Evolutionary conservation across 2,888 invertebrate species (phyloP).

Genomic region (Andrena praecox): DNA sequence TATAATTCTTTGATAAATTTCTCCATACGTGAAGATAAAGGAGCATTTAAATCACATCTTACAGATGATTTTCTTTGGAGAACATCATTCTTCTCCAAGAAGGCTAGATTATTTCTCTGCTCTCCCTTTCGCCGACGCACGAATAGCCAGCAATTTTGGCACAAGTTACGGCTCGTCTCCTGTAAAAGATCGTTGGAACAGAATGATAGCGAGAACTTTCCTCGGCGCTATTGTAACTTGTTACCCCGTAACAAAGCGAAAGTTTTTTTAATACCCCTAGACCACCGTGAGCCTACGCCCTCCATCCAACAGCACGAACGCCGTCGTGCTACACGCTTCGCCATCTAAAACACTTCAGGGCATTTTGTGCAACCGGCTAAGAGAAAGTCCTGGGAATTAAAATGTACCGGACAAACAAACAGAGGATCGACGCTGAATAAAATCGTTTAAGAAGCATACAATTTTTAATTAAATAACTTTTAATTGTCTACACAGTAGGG

Average conservation of each 20-base stretch:
- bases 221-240: constrained; percentile 48
- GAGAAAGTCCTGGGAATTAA: constrained; percentile 3
- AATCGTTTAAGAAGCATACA: no score
- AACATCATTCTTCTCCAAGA: no score
- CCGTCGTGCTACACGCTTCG: not conserved
- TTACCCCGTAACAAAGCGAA: constrained; percentile 49
- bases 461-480: constrained; percentile 4
- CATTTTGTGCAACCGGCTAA: constrained; percentile 5
- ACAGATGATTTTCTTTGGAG: no score
- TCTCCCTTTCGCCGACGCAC: constrained; percentile 25
- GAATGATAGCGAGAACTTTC: constrained; percentile 46
- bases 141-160: constrained; percentile 32
- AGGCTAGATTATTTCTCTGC: no score
- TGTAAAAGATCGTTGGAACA: constrained; percentile 40
- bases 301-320: not conserved
- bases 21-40: no score
- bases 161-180: constrained; percentile 19
- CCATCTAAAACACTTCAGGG: not conserved
- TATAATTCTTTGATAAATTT: no score
- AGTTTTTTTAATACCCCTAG: constrained; percentile 53
- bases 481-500: no score
- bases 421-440: no score
- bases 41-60: no score
- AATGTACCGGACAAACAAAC: not conserved
- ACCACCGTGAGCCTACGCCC: constrained; percentile 37